Evolutionary conservation across 2,797 vertebrate genomes (phyloP).

Genomic region (Periparus ater): DNA sequence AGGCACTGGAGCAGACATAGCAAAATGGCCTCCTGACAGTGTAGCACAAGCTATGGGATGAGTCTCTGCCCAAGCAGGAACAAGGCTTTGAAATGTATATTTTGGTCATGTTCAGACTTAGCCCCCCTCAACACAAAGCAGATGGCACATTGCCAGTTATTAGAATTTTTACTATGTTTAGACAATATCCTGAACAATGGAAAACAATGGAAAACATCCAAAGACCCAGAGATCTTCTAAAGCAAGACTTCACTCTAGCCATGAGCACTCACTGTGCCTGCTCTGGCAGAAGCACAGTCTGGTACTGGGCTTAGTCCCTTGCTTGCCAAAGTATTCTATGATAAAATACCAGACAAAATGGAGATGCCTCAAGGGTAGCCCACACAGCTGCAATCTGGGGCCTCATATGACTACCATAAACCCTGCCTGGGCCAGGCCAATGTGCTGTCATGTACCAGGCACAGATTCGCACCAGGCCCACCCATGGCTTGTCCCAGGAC

Average conservation of each 20-base stretch:
- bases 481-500: not conserved
- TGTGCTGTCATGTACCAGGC: not conserved
- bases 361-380: not conserved
- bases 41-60: not conserved
- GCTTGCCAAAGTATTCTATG: not conserved
- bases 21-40: not conserved
- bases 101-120: not conserved
- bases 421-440: not conserved
- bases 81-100: not conserved
- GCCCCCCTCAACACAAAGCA: slow-evolving; percentile 11
- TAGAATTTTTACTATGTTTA: slow-evolving; percentile 39
- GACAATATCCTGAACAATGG: slow-evolving; percentile 52
- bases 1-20: not conserved
- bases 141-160: slow-evolving; percentile 17
- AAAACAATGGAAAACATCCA: slow-evolving; percentile 35
- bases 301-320: not conserved
- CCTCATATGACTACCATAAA: not conserved
- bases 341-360: not conserved
- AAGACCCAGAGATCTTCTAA: slow-evolving; percentile 20
- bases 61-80: not conserved
- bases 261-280: not conserved
- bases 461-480: not conserved
- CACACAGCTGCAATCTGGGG: not conserved
- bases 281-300: not conserved
- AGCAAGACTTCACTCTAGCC: not conserved